These are phyloP conservation scores for Speoplatyrhinus poulsoni DNA, from an alignment of 2,113 vertebrate genomes.

Conservation along the genomic window DNA sequence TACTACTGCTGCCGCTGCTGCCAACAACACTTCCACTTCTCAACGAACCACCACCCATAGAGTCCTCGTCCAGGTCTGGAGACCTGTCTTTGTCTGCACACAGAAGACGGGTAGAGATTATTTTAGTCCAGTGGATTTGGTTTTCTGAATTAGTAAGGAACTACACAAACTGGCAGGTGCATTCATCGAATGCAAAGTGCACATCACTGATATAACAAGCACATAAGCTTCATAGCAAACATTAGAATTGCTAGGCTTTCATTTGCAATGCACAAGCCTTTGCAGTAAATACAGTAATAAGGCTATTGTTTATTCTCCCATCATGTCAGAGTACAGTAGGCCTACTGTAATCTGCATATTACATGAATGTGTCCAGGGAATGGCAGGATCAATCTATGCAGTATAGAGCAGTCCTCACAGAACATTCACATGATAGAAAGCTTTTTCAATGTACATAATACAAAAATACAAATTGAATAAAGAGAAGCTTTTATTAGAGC, in stretches of 20 bases:
- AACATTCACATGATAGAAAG: too few relatives aligned
- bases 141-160: not conserved
- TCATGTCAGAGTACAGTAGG: constrained; percentile 5
- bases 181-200: constrained; percentile 15
- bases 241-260: constrained; percentile 26
- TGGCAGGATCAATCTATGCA: constrained; percentile 9
- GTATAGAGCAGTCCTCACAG: too few relatives aligned
- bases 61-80: constrained; percentile 74
- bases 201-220: constrained; percentile 29
- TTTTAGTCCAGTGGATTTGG: not conserved
- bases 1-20: constrained; percentile 29
- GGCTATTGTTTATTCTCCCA: constrained; percentile 15
- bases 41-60: constrained; percentile 65
- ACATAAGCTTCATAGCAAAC: constrained; percentile 40
- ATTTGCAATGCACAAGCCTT: not conserved
- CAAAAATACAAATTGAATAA: too few relatives aligned
- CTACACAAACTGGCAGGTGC: constrained; percentile 16
- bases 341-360: constrained; percentile 42
- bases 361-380: constrained; percentile 29
- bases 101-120: too few relatives aligned
- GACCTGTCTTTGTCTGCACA: constrained; percentile 71
- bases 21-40: constrained; percentile 59
- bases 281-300: constrained; percentile 8
- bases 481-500: not conserved
- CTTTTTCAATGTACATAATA: too few relatives aligned